Evolutionary conservation across 2,888 invertebrate species (phyloP).

Genomic region (Stenurella melanura): DNA sequence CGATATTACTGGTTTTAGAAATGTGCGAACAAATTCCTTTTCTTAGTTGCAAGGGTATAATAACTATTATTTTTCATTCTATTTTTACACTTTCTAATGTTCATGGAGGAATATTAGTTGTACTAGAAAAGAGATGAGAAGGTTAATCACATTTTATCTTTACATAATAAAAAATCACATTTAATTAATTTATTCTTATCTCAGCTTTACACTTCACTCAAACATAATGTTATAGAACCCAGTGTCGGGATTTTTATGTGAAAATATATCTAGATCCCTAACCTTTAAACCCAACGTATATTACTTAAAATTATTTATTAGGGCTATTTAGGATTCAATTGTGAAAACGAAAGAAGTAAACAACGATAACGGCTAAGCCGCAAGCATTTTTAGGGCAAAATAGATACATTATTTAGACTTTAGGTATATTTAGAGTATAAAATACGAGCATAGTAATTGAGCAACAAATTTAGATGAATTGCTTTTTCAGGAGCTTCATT

Average conservation of each 20-base stretch:
- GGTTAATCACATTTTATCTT: background rate
- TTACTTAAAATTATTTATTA: constrained; percentile 23
- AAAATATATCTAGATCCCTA: constrained; percentile 8
- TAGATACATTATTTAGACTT: constrained; percentile 15
- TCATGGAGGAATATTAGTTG: background rate
- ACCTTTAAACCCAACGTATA: constrained; percentile 12
- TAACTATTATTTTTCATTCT: background rate
- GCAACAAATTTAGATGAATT: background rate
- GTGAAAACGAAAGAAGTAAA: constrained; percentile 19
- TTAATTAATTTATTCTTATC: constrained; percentile 10
- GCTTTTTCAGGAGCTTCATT: background rate
- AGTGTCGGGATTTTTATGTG: background rate
- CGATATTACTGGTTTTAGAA: too few species aligned
- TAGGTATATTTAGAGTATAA: background rate
- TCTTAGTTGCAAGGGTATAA: too few species aligned
- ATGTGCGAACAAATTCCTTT: too few species aligned
- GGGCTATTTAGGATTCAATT: constrained; percentile 26
- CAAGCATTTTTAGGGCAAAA: constrained; percentile 22
- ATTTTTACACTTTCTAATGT: background rate
- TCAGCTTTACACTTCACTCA: constrained; percentile 1
- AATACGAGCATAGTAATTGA: constrained; percentile 2
- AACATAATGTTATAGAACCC: constrained; percentile 8
- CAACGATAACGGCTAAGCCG: constrained; percentile 18
- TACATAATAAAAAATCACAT: background rate
- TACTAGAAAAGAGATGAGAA: background rate